phyloP scores from a whole-genome alignment of 2,888 invertebrate species.

The Hypsopygia costalis region DNA sequence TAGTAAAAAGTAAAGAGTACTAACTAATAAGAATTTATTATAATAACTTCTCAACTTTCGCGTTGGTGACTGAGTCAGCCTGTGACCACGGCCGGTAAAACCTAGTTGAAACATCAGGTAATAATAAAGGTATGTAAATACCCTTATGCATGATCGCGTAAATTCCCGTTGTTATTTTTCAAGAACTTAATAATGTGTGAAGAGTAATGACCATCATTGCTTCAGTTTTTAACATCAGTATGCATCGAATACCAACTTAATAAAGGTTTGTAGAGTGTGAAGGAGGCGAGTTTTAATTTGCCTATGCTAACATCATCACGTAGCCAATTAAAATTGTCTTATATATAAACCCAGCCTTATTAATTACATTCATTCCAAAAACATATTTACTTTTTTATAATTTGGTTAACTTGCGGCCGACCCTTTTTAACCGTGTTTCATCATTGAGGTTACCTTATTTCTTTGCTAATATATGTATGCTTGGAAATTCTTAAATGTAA shows the following conservation, averaged over 20 bases:
- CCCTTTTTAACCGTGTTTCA: slow-evolving; percentile 2
- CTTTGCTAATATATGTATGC: background rate
- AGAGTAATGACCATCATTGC: too few species aligned
- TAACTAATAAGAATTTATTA: too few species aligned
- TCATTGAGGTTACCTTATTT: background rate
- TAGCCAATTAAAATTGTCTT: slow-evolving; percentile 56
- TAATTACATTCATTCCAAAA: slow-evolving; percentile 38
- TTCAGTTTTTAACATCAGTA: slow-evolving; percentile 16
- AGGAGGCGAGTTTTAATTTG: slow-evolving; percentile 42
- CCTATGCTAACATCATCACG: slow-evolving; percentile 50
- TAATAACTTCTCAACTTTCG: too few species aligned
- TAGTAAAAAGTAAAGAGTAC: too few species aligned
- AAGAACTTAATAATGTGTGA: too few species aligned
- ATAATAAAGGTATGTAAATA: too few species aligned
- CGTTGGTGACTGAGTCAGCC: too few species aligned
- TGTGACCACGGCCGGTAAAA: too few species aligned
- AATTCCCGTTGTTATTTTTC: too few species aligned
- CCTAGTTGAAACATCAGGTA: too few species aligned
- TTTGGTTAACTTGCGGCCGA: slow-evolving; percentile 18
- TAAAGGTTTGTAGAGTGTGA: slow-evolving; percentile 28
- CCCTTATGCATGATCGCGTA: too few species aligned
- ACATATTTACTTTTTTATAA: slow-evolving; percentile 41
- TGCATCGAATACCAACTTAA: slow-evolving; percentile 23
- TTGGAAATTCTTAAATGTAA: background rate
- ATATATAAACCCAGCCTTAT: slow-evolving; percentile 37